Percentiles rank a stretch among this genome's conserved stretches.
Evolutionary conservation across 2,113 vertebrate species (phyloP).

Genomic region (Psittacula cyanocephala): DNA sequence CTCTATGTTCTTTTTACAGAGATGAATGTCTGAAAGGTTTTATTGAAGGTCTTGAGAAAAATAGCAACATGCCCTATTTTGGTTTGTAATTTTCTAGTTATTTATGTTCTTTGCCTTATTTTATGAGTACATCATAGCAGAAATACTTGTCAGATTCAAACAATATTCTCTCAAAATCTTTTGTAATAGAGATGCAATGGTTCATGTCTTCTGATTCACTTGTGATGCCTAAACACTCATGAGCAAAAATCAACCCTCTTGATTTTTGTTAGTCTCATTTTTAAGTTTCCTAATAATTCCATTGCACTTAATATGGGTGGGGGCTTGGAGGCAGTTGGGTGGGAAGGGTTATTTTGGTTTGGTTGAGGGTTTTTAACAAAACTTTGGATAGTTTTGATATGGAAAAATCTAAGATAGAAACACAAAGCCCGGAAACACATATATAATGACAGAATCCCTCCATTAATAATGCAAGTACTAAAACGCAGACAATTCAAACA

Average conservation of each 20-base stretch:
- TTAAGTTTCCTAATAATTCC: background rate
- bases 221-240: background rate
- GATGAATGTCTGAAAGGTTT: background rate
- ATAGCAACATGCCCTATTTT: background rate
- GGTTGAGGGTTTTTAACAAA: background rate
- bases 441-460: background rate
- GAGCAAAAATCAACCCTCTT: background rate
- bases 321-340: too few relatives aligned
- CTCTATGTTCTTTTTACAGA: background rate
- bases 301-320: background rate
- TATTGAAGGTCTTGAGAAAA: background rate
- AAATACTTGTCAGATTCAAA: background rate
- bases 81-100: background rate
- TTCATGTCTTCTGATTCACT: background rate
- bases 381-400: background rate
- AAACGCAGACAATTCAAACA: background rate
- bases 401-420: background rate
- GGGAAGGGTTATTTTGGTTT: background rate
- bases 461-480: background rate
- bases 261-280: background rate
- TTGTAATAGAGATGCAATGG: background rate
- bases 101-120: background rate
- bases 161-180: background rate
- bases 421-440: background rate
- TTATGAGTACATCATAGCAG: background rate